These are phyloP conservation scores for Prionailurus viverrinus DNA, from an alignment of 2,113 vertebrate genomes.

Conservation along the genomic window DNA sequence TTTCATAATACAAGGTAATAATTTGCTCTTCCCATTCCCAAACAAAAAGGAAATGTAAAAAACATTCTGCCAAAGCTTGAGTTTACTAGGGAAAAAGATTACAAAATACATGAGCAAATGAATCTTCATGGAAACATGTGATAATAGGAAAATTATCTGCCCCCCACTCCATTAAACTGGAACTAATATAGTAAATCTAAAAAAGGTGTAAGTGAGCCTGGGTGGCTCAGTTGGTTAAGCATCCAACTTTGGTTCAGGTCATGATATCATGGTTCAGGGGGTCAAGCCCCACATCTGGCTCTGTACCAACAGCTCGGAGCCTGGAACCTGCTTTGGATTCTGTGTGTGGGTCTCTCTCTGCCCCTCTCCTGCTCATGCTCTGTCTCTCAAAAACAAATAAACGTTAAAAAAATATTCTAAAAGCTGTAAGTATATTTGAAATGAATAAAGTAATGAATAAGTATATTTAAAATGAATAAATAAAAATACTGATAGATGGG, in stretches of 20 bases:
- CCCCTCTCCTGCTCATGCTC: no score
- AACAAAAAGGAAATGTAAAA: not conserved
- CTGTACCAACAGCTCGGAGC: no score
- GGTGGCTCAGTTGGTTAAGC: no score
- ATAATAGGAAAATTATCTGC: not conserved
- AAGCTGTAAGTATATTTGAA: no score
- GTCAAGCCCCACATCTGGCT: no score
- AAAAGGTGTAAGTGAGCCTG: not conserved
- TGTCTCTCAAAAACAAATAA: no score
- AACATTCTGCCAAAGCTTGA: not conserved
- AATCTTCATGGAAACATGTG: not conserved
- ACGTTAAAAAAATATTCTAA: no score
- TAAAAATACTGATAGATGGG: not conserved
- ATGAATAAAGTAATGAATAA: no score
- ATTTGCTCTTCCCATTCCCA: not conserved
- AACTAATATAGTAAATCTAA: not conserved
- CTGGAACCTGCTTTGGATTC: no score
- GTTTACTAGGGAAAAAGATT: not conserved
- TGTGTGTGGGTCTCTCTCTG: no score
- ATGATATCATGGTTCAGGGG: no score
- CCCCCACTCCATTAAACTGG: not conserved
- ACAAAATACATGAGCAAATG: not conserved
- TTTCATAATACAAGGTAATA: not conserved
- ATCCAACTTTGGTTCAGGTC: no score
- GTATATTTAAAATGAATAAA: conserved; percentile 18